Conservation (phyloP, 2,797 vertebrate genomes). For the Syncerus caffer region DNA sequence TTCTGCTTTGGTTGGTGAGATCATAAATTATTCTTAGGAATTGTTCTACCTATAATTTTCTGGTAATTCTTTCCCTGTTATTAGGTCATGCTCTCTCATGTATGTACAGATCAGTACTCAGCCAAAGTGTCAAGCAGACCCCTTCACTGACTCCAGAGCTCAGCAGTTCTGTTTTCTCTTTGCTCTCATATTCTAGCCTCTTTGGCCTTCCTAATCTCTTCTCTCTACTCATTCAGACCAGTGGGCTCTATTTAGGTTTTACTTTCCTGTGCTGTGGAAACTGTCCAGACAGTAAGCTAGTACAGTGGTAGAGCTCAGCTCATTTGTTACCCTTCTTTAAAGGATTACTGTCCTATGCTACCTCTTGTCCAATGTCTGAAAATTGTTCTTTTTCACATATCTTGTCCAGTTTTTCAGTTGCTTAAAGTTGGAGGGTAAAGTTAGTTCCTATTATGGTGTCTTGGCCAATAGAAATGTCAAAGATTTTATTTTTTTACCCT, state of each 20-base stretch:
- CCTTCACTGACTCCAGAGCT: background rate
- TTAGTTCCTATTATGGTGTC: background rate
- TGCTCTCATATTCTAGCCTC: background rate
- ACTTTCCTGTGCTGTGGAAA: background rate
- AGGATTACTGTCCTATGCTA: background rate
- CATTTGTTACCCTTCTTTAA: background rate
- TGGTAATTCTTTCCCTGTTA: background rate
- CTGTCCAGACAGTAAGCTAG: background rate
- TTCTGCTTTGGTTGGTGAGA: background rate
- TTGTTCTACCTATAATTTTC: background rate
- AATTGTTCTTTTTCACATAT: background rate
- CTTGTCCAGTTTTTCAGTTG: background rate
- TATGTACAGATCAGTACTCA: background rate
- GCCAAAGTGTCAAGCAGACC: background rate
- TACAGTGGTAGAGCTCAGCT: background rate
- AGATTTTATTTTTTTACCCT: background rate
- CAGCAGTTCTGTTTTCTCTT: background rate
- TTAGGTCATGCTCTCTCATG: background rate
- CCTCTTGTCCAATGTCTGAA: background rate
- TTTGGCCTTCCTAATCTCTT: background rate
- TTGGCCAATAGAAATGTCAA: background rate
- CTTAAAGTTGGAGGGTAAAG: background rate
- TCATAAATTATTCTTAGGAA: background rate
- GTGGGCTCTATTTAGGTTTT: background rate
- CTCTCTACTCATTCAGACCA: background rate